Evolutionary conservation across 1,140 invertebrate species (phyloP).

Genomic region (Drosophila sulfurigaster): DNA sequence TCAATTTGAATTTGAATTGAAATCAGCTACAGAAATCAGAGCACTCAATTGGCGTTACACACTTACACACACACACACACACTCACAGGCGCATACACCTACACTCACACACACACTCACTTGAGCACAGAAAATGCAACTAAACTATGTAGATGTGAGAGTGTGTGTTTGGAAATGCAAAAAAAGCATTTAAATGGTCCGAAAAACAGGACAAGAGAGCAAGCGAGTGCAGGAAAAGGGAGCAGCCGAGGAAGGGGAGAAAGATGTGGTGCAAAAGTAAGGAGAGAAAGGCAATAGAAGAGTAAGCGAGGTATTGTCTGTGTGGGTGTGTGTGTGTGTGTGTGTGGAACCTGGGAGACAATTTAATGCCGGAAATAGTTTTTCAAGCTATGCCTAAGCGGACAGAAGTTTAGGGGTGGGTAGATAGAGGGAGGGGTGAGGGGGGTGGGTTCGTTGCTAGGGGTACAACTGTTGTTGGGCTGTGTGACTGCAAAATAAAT

Average conservation of each 20-base stretch:
- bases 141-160: slow-evolving; percentile 24
- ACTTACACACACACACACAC: slow-evolving; percentile 7
- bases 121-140: slow-evolving; percentile 24
- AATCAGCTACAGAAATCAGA: slow-evolving; percentile 46
- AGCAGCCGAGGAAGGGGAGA: not conserved
- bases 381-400: slow-evolving; percentile 43
- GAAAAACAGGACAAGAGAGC: slow-evolving; percentile 16
- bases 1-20: slow-evolving; percentile 37
- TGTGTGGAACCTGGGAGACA: slow-evolving; percentile 30
- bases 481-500: slow-evolving; percentile 62
- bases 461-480: not conserved
- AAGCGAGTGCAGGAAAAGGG: not conserved
- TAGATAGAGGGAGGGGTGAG: not conserved
- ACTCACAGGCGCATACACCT: slow-evolving; percentile 9
- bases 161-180: slow-evolving; percentile 38
- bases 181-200: slow-evolving; percentile 39
- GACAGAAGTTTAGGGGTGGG: not conserved
- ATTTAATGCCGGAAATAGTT: slow-evolving; percentile 73
- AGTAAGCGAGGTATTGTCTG: slow-evolving; percentile 1
- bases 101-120: slow-evolving; percentile 13
- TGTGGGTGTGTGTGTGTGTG: not conserved
- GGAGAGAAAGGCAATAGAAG: not conserved
- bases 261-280: not conserved
- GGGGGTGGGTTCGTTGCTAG: not conserved
- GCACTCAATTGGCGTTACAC: slow-evolving; percentile 30